Base-by-base conservation (phyloP, 2,797 vertebrate genomes). In the Channallabes apus region DNA sequence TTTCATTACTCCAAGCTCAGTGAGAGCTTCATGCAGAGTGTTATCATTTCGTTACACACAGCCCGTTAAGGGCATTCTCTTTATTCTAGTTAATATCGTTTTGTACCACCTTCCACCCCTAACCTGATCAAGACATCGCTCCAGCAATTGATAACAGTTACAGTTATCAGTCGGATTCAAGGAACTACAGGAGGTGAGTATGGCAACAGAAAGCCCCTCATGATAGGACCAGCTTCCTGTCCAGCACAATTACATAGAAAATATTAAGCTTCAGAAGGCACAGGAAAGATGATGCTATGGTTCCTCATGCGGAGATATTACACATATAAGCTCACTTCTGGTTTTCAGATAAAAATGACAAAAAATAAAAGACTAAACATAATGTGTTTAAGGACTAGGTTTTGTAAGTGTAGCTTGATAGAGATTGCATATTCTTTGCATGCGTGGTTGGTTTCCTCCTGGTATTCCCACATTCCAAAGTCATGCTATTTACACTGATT, bases 131-230 rank as follows among this genome's bases (percentile, higher is more conserved):
- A 8, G 91, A 93, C 88, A 93, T 93, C 32, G 84, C 77, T 11
- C 71, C 89, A 8, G 82, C 91, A 11, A 96, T 93, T 3, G 94
- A 92, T 94, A 99, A 98, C 0, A 97, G 98, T 22, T 99, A 99
- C 78, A 99, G 46, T 46, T 46, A 46, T 99, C 93, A 99, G 99
- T 89, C 98, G 97, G 76, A 94, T 99, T 82, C 98, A 97, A 0
- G 98, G 88, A 65, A 73, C 92, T 90, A 69, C 87, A 90, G 5
- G 91, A 90, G 22, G 69, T 65, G 6, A 87, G 89, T 20, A 11
- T 75, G 58, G 84, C 85, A 0, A 89, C 89, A 11, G 94, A 94
- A 88, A 94, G 90, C 86, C 92, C 93, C 84, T 89, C 77, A 62
- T 95, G 94, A 94, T 95, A 94, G 38, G 4, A 65, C 82, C 54